Conservation (phyloP, 2,797 vertebrate species). For the Lepilemur septentrionalis region DNA sequence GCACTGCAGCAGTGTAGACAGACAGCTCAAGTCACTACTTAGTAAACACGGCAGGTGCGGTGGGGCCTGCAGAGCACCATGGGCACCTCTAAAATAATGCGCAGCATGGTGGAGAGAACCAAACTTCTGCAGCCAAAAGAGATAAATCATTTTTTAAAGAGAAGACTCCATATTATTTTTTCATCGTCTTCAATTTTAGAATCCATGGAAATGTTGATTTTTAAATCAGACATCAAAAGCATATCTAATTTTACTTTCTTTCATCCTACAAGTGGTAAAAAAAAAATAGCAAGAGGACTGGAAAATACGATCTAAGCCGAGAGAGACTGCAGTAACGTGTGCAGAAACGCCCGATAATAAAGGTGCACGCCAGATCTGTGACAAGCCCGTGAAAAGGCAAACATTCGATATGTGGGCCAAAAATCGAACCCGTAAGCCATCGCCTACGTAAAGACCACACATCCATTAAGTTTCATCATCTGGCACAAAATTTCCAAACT, state of each 20-base stretch:
- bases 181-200: not conserved
- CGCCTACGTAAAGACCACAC: not conserved
- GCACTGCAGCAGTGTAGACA: not conserved
- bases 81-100: not conserved
- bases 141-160: not conserved
- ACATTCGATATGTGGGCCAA: not conserved
- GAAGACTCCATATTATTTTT: not conserved
- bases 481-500: not conserved
- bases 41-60: not conserved
- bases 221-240: not conserved
- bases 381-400: not conserved
- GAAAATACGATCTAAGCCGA: not conserved
- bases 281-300: constrained; percentile 25
- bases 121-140: not conserved
- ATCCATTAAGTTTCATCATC: not conserved
- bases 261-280: not conserved
- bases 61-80: not conserved
- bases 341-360: not conserved
- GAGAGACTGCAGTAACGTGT: not conserved
- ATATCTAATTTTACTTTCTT: not conserved
- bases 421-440: not conserved
- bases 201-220: not conserved
- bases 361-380: not conserved
- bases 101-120: not conserved
- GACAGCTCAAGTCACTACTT: not conserved